Base-by-base conservation (phyloP, 2,888 invertebrate genomes). In the Synanthedon myopaeformis region DNA sequence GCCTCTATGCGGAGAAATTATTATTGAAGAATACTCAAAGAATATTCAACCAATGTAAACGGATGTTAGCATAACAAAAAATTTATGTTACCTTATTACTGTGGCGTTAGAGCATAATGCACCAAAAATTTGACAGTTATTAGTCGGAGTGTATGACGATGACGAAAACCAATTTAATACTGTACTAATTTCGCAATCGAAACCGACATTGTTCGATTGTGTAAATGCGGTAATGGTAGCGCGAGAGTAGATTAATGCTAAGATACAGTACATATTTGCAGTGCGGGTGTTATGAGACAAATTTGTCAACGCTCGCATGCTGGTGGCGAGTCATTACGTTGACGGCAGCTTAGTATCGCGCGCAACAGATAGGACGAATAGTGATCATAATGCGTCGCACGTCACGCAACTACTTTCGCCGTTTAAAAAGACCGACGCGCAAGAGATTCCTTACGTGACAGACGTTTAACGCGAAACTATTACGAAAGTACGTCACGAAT, bases 361-460 rank as follows among this genome's bases (percentile, higher is more conserved):
- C 13, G 12, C n/a, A 41, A 28, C 23, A 41, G 13, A 35, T 11
- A 51, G 63, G 64, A 62, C 58, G 67, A 62, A 67, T 63, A 63
- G 64, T 66, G 69, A 72, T 74, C 71, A 69, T 70, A 72, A 68
- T 68, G 70, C 63, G 53, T 66, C 70, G 78, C 75, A 63, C 65
- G 72, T 66, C 78, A 79, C 78, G 76, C 76, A 76, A 76, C 76
- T 75, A 82, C 85, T 84, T 86, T 86, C 85, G 79, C 84, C 82
- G 80, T 79, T 82, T 79, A 77, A 72, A 79, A 76, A 35, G 52
- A 70, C 71, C 71, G 63, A 67, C 67, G 58, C 62, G 69, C 64
- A 62, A 65, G 62, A 76, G 71, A 75, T 72, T 68, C 65, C 60
- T 66, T 69, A 77, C 74, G 74, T 74, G 80, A 76, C 73, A 68